These are phyloP conservation scores for Cossypha polioptera DNA, from an alignment of 2,797 vertebrate genomes.

Conservation along the genomic window DNA sequence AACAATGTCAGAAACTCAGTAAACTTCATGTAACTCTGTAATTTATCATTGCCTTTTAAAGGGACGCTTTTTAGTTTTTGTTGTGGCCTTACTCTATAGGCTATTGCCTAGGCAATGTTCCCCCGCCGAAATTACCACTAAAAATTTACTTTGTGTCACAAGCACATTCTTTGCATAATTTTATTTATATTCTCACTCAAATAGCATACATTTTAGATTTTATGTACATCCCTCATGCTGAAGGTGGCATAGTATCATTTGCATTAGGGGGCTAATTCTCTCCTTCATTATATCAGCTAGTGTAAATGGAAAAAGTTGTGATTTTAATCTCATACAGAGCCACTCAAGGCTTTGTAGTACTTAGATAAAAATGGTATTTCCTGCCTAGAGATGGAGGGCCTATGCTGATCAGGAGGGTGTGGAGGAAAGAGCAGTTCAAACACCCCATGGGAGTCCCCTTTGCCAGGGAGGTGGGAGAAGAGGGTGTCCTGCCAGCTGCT, in stretches of 20 bases:
- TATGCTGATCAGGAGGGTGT: not conserved
- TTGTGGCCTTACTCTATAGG: not conserved
- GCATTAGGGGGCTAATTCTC: not conserved
- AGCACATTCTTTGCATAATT: not conserved
- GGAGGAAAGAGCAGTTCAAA: not conserved
- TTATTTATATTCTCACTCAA: constrained; percentile 11
- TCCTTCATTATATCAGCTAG: not conserved
- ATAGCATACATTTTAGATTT: not conserved
- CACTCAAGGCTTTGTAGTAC: not conserved
- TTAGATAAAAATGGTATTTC: not conserved
- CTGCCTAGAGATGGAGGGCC: not conserved
- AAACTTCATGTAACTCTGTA: not conserved
- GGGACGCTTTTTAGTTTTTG: not conserved
- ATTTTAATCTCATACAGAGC: not conserved
- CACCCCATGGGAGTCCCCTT: not conserved
- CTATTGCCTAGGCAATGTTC: not conserved
- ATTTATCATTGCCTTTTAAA: not conserved
- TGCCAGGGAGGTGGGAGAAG: not conserved
- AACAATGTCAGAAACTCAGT: not conserved
- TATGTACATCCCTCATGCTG: not conserved
- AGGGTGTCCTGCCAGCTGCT: accelerated
- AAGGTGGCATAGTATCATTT: not conserved
- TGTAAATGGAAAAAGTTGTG: not conserved
- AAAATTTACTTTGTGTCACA: not conserved
- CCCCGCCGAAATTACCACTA: not conserved